Evolutionary conservation across 2,888 invertebrate genomes (phyloP), one percentile per base, ranked within the genome.

Genomic region (Sphinx pinastri): DNA sequence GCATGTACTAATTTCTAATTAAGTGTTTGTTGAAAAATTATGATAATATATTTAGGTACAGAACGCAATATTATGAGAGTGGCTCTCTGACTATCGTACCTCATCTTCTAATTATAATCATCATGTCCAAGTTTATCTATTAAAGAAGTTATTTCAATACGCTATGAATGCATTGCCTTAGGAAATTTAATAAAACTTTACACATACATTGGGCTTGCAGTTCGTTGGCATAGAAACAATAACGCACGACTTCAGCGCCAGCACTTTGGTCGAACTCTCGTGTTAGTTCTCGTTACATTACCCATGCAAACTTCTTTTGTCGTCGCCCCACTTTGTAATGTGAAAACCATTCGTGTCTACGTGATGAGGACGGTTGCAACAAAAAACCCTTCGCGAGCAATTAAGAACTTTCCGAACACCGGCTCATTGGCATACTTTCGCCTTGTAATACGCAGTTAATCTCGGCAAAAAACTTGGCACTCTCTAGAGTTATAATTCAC

Each of bases 361-460:
- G 76, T 75, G 78, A 77, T 77, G 82, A 83, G 83, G 81, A 78
- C 81, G 79, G 81, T 79, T 77, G 81, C 81, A 76, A 83, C 80
- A 84, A 86, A 87, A 86, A 88, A 84, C 82, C 84, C 81, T 84
- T 85, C 81, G 84, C 80, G 87, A 88, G 88, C 90, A 90, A 91
- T 90, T 91, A 91, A 87, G 88, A 90, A 91, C 88, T 90, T 89
- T 83, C 82, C 79, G 81, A 89, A 87, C 86, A 87, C 85, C 83
- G 81, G 85, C 87, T 90, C 90, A 91, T 90, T 88, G 90, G 87
- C 88, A 89, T 88, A 90, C 90, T 91, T 91, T 88, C 81, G 79
- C 84, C 88, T 88, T 89, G 89, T 91, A 90, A 88, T 88, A 90
- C 88, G 88, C 88, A 88, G 88, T 89, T 91, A 91, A 90, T 91